Base-by-base conservation (phyloP, 2,888 invertebrate species). In the Labia minor region DNA sequence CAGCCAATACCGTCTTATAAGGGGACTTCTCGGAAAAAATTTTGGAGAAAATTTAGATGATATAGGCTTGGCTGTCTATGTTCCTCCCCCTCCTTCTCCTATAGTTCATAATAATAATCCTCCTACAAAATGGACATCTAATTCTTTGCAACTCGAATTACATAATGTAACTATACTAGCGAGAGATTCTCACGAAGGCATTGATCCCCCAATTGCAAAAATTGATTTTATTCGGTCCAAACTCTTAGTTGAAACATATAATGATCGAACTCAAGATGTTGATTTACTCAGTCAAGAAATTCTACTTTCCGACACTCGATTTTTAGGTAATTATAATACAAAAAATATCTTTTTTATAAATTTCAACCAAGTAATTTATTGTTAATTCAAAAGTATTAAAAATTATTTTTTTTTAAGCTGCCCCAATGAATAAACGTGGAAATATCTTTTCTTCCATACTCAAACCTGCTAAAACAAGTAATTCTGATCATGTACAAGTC, bases 211-310 rank as follows among this genome's bases (percentile, higher is more conserved):
- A 11, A 80, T 97, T 63, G 92, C 94, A 1, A 90, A 90, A 73
- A 85, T 96, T 69, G 92, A 95, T 79, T 95, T 97, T 77, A 90
- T 95, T 71, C 90, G 90, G 77, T 95, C 95, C 0, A 85, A 87
- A 18, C 81, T 97, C 62, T 88, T 90, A 61, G 85, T 92, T 66
- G 95, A 95, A 76, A 87, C 88, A 2, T 88, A 87, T 75, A 93
- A 92, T 72, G 94, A 96, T 78, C 85, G 89, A 63, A 88, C 92
- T 14, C 93, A 92, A 78, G 95, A 95, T 74, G 85, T 96, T 65
- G 95, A 95, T 77, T 81, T 97, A 19, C 92, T 95, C 0, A 96
- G 95, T 0, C 91, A 91, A 78, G 95, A 93, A 78, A 92, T 94
- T 74, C 78, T 89, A 18, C 85, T 92, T 65, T 85, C 85, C 65